Conservation (phyloP, 2,888 invertebrate genomes). For the Dugesia japonica region DNA sequence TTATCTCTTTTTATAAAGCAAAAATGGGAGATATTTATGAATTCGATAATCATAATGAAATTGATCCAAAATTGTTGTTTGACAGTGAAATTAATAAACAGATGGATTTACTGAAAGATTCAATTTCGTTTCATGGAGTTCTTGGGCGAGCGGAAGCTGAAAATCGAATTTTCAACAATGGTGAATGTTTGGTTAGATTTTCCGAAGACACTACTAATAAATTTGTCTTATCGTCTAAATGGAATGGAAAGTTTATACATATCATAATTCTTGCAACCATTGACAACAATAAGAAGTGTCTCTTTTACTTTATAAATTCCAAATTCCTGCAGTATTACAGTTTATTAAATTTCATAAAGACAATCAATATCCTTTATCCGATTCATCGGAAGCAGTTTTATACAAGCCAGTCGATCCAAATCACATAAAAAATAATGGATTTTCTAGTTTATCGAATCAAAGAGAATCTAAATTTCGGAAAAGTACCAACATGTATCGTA, state of each 20-base stretch:
- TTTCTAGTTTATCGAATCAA: not conserved
- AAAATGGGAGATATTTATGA: conserved; percentile 7
- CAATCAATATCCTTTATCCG: not conserved
- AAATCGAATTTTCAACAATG: not conserved
- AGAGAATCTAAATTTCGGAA: not conserved
- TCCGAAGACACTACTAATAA: not conserved
- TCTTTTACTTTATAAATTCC: not conserved
- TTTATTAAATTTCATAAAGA: not conserved
- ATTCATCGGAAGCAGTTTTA: not conserved
- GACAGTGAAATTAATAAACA: not conserved
- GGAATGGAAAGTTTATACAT: not conserved
- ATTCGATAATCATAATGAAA: not conserved
- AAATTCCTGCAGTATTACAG: not conserved
- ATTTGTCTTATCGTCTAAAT: not conserved
- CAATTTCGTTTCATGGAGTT: not conserved
- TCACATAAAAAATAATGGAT: not conserved
- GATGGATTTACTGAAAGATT: not conserved
- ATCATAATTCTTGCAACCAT: not conserved
- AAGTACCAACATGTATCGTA: not conserved
- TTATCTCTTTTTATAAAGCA: not conserved
- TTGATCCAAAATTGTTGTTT: not conserved
- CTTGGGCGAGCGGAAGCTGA: not conserved
- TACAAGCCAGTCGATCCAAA: not conserved
- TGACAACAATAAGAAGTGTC: not conserved
- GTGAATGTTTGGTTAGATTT: not conserved